Conservation (phyloP, 2,888 invertebrate species). For the Leistus spinibarbis region DNA sequence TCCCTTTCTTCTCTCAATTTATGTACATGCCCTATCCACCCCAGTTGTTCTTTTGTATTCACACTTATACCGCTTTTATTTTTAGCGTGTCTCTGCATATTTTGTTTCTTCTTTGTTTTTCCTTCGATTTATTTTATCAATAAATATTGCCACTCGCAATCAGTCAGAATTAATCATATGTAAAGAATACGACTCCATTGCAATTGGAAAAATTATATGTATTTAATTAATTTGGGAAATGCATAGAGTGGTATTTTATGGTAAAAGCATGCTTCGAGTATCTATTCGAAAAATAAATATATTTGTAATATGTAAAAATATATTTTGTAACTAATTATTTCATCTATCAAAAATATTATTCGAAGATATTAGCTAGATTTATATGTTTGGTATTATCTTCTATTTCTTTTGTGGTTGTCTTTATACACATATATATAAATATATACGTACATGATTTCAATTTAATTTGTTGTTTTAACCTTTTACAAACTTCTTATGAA, state of each 20-base stretch:
- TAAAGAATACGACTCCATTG: not conserved
- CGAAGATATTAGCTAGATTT: not conserved
- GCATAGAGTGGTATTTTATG: not conserved
- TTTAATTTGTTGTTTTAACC: no score
- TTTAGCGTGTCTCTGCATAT: not conserved
- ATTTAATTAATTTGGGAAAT: not conserved
- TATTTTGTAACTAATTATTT: not conserved
- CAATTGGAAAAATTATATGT: not conserved
- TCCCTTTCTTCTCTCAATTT: no score
- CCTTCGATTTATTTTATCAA: not conserved
- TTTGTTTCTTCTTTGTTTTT: not conserved
- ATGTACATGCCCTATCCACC: no score
- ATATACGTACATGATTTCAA: no score
- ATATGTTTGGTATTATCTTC: not conserved
- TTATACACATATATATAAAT: no score
- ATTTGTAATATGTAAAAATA: not conserved
- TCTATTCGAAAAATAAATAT: not conserved
- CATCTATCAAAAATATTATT: not conserved
- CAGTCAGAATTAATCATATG: not conserved
- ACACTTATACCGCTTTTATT: no score
- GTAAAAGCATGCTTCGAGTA: not conserved
- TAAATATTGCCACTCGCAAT: no score
- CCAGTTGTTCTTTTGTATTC: no score
- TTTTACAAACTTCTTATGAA: not conserved
- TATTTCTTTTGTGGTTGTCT: no score